Conservation (phyloP, 2,888 invertebrate species). For the Ferrisia virgata region DNA sequence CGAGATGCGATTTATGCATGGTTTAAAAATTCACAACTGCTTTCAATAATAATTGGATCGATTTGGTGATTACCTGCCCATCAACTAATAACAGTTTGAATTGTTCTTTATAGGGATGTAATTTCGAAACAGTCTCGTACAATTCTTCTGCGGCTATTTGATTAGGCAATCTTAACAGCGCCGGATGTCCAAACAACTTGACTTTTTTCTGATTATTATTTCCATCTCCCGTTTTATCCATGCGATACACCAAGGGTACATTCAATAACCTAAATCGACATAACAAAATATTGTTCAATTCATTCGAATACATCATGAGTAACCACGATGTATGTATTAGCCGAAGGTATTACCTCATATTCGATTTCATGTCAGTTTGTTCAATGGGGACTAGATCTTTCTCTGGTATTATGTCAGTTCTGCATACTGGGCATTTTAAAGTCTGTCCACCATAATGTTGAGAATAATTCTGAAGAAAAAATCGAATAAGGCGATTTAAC, state of each 20-base stretch:
- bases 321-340: background rate
- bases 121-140: constrained; percentile 55
- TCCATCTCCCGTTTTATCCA: constrained; percentile 55
- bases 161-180: constrained; percentile 59
- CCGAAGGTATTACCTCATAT: constrained; percentile 30
- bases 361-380: constrained; percentile 42
- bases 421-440: constrained; percentile 48
- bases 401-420: constrained; percentile 45
- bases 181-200: constrained; percentile 59
- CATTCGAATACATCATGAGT: background rate
- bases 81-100: constrained; percentile 60
- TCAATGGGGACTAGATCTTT: constrained; percentile 48
- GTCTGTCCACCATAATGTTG: constrained; percentile 47
- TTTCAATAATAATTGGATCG: background rate
- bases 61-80: constrained; percentile 60
- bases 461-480: constrained; percentile 4
- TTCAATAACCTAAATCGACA: constrained; percentile 57
- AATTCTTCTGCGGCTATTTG: constrained; percentile 57
- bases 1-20: constrained; percentile 33
- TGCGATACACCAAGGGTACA: constrained; percentile 59
- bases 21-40: background rate
- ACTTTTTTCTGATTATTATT: constrained; percentile 56
- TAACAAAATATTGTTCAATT: no score
- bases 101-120: constrained; percentile 56
- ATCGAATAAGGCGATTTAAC: background rate